A percentile compares a stretch with the other conserved stretches of the same genome.
Conservation (phyloP, 2,797 vertebrate species). For the Sebastes matsubarae region DNA sequence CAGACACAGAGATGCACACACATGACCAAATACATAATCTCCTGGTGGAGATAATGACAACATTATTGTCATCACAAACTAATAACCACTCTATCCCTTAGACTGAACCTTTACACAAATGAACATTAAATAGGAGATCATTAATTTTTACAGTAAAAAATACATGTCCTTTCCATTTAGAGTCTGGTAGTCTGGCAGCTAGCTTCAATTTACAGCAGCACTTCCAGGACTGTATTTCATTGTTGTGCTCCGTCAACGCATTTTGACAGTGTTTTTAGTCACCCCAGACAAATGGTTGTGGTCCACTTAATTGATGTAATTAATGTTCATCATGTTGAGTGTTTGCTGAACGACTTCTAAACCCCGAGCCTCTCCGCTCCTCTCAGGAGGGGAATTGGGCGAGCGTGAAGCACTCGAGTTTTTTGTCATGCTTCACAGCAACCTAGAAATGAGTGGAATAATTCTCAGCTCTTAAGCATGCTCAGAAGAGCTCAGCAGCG, state of each 20-base stretch:
- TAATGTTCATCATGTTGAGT: conserved; percentile 75
- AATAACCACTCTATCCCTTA: background rate
- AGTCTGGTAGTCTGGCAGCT: conserved; percentile 6
- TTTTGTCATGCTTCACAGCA: conserved; percentile 79
- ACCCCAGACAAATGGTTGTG: conserved; percentile 58
- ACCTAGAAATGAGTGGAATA: conserved; percentile 80
- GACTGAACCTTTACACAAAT: background rate
- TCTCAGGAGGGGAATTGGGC: conserved; percentile 73
- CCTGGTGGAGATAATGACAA: background rate
- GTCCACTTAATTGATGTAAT: conserved; percentile 79
- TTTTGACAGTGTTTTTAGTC: conserved; percentile 55
- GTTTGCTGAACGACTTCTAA: conserved; percentile 74
- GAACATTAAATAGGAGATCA: background rate
- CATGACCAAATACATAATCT: background rate
- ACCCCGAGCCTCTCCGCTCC: conserved; percentile 64
- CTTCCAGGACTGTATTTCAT: background rate
- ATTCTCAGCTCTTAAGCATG: conserved; percentile 76
- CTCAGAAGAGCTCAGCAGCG: conserved; percentile 73
- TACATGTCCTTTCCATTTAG: background rate
- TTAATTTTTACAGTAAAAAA: background rate
- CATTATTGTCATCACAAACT: background rate
- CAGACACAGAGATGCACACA: background rate
- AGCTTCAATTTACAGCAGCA: conserved; percentile 36
- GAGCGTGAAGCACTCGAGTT: conserved; percentile 75
- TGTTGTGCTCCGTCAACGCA: conserved; percentile 29